These are phyloP conservation scores for Phataginus tetradactyla DNA, from an alignment of 2,797 vertebrate species.

Conservation along the genomic window DNA sequence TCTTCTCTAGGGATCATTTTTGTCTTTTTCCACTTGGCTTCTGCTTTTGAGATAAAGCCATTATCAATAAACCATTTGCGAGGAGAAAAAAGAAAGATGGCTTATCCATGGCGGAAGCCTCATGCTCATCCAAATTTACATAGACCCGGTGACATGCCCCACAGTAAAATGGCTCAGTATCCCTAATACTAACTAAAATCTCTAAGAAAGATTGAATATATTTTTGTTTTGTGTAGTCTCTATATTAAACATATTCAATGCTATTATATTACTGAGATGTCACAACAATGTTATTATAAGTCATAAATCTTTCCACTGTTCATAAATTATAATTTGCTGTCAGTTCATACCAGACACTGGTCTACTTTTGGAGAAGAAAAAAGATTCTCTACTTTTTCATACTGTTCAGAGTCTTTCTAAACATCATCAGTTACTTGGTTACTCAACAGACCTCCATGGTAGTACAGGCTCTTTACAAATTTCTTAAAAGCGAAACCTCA, in stretches of 20 bases:
- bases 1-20: slow-evolving; percentile 48
- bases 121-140: not conserved
- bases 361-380: not conserved
- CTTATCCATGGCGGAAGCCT: not conserved
- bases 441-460: slow-evolving; percentile 55
- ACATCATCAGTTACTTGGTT: slow-evolving; percentile 59
- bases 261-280: not conserved
- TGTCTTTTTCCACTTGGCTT: slow-evolving; percentile 61
- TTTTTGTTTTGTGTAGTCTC: slow-evolving; percentile 16
- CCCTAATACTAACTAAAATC: not conserved
- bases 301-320: slow-evolving; percentile 28
- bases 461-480: slow-evolving; percentile 52
- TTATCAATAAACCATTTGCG: slow-evolving; percentile 52
- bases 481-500: slow-evolving; percentile 29
- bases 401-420: slow-evolving; percentile 53
- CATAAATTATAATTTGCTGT: slow-evolving; percentile 58
- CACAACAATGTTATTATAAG: slow-evolving; percentile 10
- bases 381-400: slow-evolving; percentile 29
- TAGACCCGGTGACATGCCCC: not conserved
- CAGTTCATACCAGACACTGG: slow-evolving; percentile 44
- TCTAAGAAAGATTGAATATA: not conserved
- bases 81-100: not conserved
- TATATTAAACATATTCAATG: not conserved
- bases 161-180: not conserved
- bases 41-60: slow-evolving; percentile 59